Evolutionary conservation across 2,797 vertebrate species (phyloP).

Genomic region (Macroramphosus scolopax): DNA sequence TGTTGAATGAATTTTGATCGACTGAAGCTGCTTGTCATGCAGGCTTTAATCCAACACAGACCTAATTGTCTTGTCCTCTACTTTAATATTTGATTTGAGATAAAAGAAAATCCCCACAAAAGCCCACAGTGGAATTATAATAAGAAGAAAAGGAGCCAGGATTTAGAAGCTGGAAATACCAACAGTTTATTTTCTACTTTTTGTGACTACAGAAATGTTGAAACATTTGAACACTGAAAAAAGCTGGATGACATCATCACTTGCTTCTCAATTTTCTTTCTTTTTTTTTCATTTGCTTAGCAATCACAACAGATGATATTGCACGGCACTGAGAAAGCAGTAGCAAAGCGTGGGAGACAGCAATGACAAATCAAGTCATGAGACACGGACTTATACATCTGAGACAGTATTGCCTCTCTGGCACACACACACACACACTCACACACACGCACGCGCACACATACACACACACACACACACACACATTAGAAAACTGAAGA

Average conservation of each 20-base stretch:
- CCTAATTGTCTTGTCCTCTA: slow-evolving; percentile 31
- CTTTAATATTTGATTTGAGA: too few relatives aligned
- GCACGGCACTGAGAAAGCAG: slow-evolving; percentile 93
- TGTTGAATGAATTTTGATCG: too few relatives aligned
- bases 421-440: slow-evolving; percentile 54
- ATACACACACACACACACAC: slow-evolving; percentile 30
- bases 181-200: slow-evolving; percentile 99
- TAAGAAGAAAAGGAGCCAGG: slow-evolving; percentile 74
- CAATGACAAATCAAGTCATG: slow-evolving; percentile 80
- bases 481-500: slow-evolving; percentile 78
- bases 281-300: slow-evolving; percentile 86
- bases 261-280: slow-evolving; percentile 84
- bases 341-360: slow-evolving; percentile 81
- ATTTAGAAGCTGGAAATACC: slow-evolving; percentile 95
- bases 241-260: slow-evolving; percentile 96
- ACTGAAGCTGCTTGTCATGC: slow-evolving; percentile 30
- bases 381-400: slow-evolving; percentile 85
- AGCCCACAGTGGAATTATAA: background rate
- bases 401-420: slow-evolving; percentile 78
- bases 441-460: slow-evolving; percentile 46
- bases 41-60: slow-evolving; percentile 20
- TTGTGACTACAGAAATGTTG: slow-evolving; percentile 98
- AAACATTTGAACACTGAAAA: slow-evolving; percentile 98
- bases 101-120: too few relatives aligned
- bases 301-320: slow-evolving; percentile 99